Base-by-base conservation (phyloP, 2,888 invertebrate genomes). In the Branchipolynoe longqiensis region DNA sequence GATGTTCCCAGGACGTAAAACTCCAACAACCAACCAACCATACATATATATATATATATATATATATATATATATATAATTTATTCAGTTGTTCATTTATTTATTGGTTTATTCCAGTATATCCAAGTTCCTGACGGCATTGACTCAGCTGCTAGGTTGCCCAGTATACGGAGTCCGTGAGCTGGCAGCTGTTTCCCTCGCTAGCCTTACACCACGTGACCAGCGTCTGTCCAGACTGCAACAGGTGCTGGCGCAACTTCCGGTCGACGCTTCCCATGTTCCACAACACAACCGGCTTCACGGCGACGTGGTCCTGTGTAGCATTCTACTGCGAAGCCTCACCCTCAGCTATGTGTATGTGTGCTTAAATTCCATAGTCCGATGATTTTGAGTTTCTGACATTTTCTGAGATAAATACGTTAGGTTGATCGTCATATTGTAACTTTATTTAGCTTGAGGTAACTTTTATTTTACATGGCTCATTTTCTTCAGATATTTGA, bases 121-220 rank as follows among this genome's bases (percentile, higher is more conserved):
- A 18, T 2, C 69, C 36, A 78, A 78, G 78, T 78, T 78, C 48
- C 25, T 31, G 14, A 31, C 82, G 0, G 82, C 82, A 22, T 69
- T 86, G 25, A 31, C 69, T 14, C 64, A 38, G 54, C 85, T 87
- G n/a, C 78, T 89, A 3, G 85, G 87, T 1, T 91, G 90, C 87
- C 91, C 91, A 18, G 90, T 92, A 8, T 90, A 90, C 78, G 90
- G 89, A 48, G 89, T 93, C 33, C 88, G 92, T 41, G 90, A 91
- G 48, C 87, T 92, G 38, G 90, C 92, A 83, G 91, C 92, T 14
- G 86, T 88, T 83, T 90, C 91, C 12, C 86, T 90, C 33, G 90
- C 90, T 58, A 89, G 90, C 36, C 89, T 92, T 85, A 89, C 91
- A 58, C 56, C 85, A n/a, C 59, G 54, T 2, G 83, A 85, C 6